Conservation (phyloP, 1,140 invertebrate genomes). For the Aphis gossypii region DNA sequence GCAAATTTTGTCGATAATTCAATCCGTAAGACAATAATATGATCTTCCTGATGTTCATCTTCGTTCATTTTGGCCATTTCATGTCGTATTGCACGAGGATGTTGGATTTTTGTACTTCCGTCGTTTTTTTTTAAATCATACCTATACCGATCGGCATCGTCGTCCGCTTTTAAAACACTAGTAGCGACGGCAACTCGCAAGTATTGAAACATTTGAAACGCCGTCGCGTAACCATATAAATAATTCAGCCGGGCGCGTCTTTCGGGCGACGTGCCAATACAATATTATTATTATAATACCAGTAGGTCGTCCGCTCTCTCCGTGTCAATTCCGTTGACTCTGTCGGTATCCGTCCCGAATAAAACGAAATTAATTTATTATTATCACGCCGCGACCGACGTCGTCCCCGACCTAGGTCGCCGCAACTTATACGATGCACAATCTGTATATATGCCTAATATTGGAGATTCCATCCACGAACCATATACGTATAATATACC, state of each 20-base stretch:
- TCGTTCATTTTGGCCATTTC: background rate
- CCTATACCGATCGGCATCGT: background rate
- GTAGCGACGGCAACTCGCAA: background rate
- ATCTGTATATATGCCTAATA: background rate
- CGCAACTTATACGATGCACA: background rate
- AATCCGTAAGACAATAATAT: background rate
- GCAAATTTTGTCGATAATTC: background rate
- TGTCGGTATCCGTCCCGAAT: background rate
- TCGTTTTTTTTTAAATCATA: background rate
- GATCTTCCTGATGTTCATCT: background rate
- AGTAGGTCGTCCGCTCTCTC: background rate
- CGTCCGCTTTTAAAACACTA: background rate
- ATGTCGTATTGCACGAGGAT: background rate
- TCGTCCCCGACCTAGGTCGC: background rate
- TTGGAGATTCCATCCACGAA: background rate
- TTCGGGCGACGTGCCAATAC: slow-evolving; percentile 18
- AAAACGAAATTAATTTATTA: slow-evolving; percentile 2
- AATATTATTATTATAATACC: slow-evolving; percentile 13
- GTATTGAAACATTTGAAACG: background rate
- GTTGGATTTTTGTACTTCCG: background rate
- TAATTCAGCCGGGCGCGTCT: slow-evolving; percentile 44
- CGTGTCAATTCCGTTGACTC: background rate
- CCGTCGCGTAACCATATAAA: slow-evolving; percentile 18
- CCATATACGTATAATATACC: background rate
- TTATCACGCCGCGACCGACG: background rate